Base-by-base conservation (phyloP, 2,888 invertebrate species). In the Chloroclysta siterata region DNA sequence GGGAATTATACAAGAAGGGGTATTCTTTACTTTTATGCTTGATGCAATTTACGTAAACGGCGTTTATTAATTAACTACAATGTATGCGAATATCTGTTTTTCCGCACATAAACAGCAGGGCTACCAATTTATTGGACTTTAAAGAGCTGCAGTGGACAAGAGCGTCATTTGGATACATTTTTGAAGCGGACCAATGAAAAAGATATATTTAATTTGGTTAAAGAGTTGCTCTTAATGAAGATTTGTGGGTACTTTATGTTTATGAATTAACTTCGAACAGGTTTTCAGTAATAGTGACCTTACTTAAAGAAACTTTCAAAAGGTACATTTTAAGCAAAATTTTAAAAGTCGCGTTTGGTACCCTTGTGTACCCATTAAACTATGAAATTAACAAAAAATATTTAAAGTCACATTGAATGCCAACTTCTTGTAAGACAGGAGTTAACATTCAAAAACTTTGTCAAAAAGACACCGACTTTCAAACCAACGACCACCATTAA, bases 401-500 rank as follows among this genome's bases (percentile, higher is more conserved):
- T 33, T 0, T 8, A 36, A 8, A 47, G 55, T 36, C 14, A 15
- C 8, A 10, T 17, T 46, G 46, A 46, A 17, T 46, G 17, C 11
- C 2, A 39, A 39, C 11, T 14, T 8, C 46, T 46, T 46, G 17
- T 46, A 17, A 46, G 11, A 46, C 46, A 56, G 55, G 46, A 60
- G 53, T 65, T 59, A 55, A 52, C 58, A 63, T 56, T 61, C 53
- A 72, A 73, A 68, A 66, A 54, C 42, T 39, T 56, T 63, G 76
- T 77, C 73, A 75, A 79, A 76, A 76, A 73, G 72, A 68, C 63
- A 64, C 75, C 74, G 74, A 60, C 70, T 68, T 39, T 57, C 39
- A 63, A 59, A 52, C 51, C 44, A 52, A 70, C 62, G 72, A 70
- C 66, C 64, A 42, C 83, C 79, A 90, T 90, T 88, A 84, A 87